These are phyloP conservation scores for Monochamus alternatus DNA, from an alignment of 2,888 invertebrate species.

Conservation along the genomic window DNA sequence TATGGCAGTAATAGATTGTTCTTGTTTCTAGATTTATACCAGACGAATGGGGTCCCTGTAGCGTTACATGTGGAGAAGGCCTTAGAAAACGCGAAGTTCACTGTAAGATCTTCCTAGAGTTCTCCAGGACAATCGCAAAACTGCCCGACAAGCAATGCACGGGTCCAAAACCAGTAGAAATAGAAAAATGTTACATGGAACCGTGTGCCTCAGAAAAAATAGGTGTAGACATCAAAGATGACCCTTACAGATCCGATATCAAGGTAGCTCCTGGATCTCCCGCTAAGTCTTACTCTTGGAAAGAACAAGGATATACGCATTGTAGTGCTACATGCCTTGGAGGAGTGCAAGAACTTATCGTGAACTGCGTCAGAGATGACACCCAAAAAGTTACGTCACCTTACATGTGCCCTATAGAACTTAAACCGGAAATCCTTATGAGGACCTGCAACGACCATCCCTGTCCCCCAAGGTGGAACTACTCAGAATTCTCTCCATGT, in stretches of 20 bases:
- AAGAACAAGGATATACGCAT: constrained; percentile 90
- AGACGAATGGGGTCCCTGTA: constrained; percentile 93
- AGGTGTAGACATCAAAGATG: constrained; percentile 72
- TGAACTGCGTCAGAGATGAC: constrained; percentile 90
- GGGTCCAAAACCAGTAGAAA: constrained; percentile 87
- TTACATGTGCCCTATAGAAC: constrained; percentile 88
- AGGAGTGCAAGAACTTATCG: constrained; percentile 85
- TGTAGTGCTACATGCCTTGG: constrained; percentile 93
- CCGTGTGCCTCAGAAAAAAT: constrained; percentile 77
- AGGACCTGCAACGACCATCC: constrained; percentile 85
- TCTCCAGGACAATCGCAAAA: constrained; percentile 90
- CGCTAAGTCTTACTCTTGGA: constrained; percentile 91
- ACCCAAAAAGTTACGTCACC: constrained; percentile 91
- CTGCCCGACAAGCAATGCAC: constrained; percentile 91
- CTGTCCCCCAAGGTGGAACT: constrained; percentile 95
- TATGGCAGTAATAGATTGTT: constrained; percentile 31
- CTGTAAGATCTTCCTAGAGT: constrained; percentile 95
- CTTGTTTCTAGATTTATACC: constrained; percentile 84
- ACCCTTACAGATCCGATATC: constrained; percentile 64
- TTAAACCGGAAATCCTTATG: constrained; percentile 91
- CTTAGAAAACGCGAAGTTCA: constrained; percentile 89
- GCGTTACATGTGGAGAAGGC: constrained; percentile 91
- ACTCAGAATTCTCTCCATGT: constrained; percentile 91
- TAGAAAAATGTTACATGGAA: constrained; percentile 86
- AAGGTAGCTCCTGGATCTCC: constrained; percentile 68